Evolutionary conservation across 1,140 invertebrate genomes (phyloP), one percentile per base, ranked within the genome.

Genomic region (Caenorhabditis briggsae): DNA sequence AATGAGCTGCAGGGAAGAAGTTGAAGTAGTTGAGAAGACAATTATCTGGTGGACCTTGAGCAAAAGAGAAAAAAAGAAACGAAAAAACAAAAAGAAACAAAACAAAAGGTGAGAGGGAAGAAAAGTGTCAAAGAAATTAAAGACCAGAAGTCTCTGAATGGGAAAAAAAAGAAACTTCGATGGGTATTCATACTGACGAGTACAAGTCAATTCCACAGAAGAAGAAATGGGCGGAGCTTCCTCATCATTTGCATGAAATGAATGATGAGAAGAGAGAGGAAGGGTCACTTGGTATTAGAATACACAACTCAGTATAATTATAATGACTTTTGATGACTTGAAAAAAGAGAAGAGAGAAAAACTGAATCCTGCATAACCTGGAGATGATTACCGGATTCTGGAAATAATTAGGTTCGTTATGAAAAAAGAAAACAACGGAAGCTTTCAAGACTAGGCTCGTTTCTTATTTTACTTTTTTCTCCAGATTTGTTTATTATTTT

Each of bases 161-260:
- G 16, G n/a, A 70, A 9, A n/a, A 7, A 64, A 64, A 33, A 64
- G 33, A 33, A 33, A 33, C 33, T 33, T 33, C 33, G 33, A 33
- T 33, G 33, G 33, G 33, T 33, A 33, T 33, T 33, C 33, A 33
- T 33, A 33, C 33, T 33, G 33, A 33, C 33, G 33, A 33, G 1
- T 33, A 33, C 33, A 33, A 64, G 59, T 64, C 33, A 3, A n/a
- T n/a, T 2, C 9, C 16, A 5, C 56, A n/a, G 56, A 18, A 64
- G 23, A 58, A 58, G n/a, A 2, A 46, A 23, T 18, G 59, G 70
- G 46, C 70, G n/a, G 70, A 78, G 70, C 70, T 50, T 78, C 43
- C 18, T 78, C 70, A 78, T 78, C 70, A 78, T 78, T 78, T 78
- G 70, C 70, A 78, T 78, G 46, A 78, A 78, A 78, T 78, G 70